Evolutionary conservation across 2,888 invertebrate genomes (phyloP), one percentile per base, ranked within the genome.

Genomic region (Limenitis arthemis): DNA sequence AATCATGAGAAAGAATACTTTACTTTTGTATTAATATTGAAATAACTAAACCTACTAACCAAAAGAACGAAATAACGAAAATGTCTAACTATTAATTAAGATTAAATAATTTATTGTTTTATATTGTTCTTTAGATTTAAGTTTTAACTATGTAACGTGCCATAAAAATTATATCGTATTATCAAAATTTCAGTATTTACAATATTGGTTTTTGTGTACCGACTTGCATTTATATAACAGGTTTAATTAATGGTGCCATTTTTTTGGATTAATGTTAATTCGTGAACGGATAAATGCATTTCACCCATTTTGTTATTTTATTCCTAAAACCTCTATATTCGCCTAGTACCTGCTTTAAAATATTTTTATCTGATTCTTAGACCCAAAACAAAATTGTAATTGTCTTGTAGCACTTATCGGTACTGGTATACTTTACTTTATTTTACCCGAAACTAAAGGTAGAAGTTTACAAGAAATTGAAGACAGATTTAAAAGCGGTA

Each of bases 401-500:
- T n/a, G 90, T 28, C 54, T 77, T 0, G 76, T 91, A 59, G 87
- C 91, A 0, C 68, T 90, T 0, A 30, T 88, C 6, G 91, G 91
- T 4, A 88, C 89, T 28, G 55, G 85, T 4, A 79, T 90, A 46
- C 75, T 92, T 52, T 90, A 87, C 65, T 82, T 88, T 44, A 88
- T 86, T 52, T 69, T 93, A 40, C 93, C 93, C 1, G 92, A 93
- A 75, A 93, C 93, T 0, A 90, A 89, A 64, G 90, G 91, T 4
- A 91, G 89, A 59, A 90, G 91, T 30, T 74, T 92, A 44, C 85
- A 89, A 56, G 90, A 92, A 68, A 93, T 93, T 55, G 91, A 92
- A 65, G 89, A 89, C 41, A 77, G 77, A 39, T 90, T 89, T 61
- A 81, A 67, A 59, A 70, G 66, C 56, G 72, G 70, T 20, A 75